phyloP scores from a whole-genome alignment of 1,140 invertebrate species.

The Drosophila lini region DNA sequence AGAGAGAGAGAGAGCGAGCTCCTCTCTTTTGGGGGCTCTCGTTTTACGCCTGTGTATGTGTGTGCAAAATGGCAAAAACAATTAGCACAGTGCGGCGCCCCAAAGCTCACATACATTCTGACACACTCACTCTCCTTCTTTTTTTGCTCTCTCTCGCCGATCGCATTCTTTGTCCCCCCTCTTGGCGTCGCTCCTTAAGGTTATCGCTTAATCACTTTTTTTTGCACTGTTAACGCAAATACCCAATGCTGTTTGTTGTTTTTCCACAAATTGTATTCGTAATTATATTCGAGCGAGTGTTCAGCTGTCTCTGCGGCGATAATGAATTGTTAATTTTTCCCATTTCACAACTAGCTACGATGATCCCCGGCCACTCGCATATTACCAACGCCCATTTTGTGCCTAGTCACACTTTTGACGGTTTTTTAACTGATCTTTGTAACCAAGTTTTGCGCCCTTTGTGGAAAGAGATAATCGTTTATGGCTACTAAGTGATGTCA shows the following conservation, averaged over 20 bases:
- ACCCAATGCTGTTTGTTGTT: constrained; percentile 66
- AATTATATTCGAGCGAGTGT: constrained; percentile 29
- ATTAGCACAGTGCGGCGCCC: constrained; percentile 74
- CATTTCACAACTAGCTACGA: constrained; percentile 27
- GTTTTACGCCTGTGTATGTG: not conserved
- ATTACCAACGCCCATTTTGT: constrained; percentile 2
- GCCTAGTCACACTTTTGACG: constrained; percentile 22
- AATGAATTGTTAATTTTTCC: constrained; percentile 42
- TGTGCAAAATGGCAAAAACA: constrained; percentile 70
- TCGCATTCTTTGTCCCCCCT: constrained; percentile 33
- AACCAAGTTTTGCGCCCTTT: constrained; percentile 1
- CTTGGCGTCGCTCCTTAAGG: constrained; percentile 35
- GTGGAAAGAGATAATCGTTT: constrained; percentile 12
- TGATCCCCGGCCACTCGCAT: not conserved
- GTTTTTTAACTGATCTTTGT: constrained; percentile 14
- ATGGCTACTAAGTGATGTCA: constrained; percentile 15
- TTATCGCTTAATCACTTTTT: constrained; percentile 73
- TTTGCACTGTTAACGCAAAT: constrained; percentile 60
- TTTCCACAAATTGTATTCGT: constrained; percentile 59
- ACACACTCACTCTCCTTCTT: constrained; percentile 24
- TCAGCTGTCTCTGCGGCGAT: constrained; percentile 33
- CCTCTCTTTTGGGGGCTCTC: constrained; percentile 19
- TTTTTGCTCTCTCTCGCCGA: constrained; percentile 14
- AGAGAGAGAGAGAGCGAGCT: constrained; percentile 18
- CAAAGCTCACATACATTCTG: constrained; percentile 8